These are phyloP conservation scores for Drosophila ironensis DNA, from an alignment of 1,140 invertebrate genomes.

Conservation along the genomic window DNA sequence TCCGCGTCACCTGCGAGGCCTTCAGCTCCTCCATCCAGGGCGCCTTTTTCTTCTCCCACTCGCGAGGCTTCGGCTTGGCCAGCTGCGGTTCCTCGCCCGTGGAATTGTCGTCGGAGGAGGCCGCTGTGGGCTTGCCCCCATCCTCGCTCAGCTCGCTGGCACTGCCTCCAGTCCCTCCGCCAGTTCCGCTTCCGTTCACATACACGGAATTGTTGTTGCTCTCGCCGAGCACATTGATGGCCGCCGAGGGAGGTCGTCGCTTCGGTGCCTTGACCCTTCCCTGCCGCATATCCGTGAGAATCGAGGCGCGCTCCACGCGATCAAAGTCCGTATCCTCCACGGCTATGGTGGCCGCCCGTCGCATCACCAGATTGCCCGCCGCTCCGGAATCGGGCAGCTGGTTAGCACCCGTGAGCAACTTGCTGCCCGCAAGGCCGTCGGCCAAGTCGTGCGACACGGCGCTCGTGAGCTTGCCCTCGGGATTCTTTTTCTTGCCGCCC, in stretches of 20 bases:
- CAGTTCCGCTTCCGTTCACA: slow-evolving; percentile 74
- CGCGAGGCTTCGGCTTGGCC: slow-evolving; percentile 83
- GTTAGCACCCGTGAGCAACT: slow-evolving; percentile 37
- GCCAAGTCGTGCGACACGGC: slow-evolving; percentile 73
- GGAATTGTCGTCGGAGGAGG: slow-evolving; percentile 69
- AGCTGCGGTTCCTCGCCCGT: slow-evolving; percentile 82
- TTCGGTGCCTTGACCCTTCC: slow-evolving; percentile 84
- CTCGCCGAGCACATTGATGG: slow-evolving; percentile 74
- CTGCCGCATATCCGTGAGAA: slow-evolving; percentile 85
- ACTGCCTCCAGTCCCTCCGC: slow-evolving; percentile 40
- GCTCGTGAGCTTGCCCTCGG: slow-evolving; percentile 75
- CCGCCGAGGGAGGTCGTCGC: slow-evolving; percentile 84
- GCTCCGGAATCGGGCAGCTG: slow-evolving; percentile 46
- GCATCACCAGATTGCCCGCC: slow-evolving; percentile 60
- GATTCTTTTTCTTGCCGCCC: slow-evolving; percentile 84
- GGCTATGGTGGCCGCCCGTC: slow-evolving; percentile 67
- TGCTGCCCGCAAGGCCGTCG: slow-evolving; percentile 70
- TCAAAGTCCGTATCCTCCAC: slow-evolving; percentile 84
- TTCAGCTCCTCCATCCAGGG: slow-evolving; percentile 88
- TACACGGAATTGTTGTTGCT: slow-evolving; percentile 79
- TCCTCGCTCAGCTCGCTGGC: slow-evolving; percentile 64
- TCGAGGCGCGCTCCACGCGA: slow-evolving; percentile 84
- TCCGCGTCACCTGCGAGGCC: slow-evolving; percentile 85
- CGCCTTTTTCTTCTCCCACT: slow-evolving; percentile 85
- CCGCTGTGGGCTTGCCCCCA: slow-evolving; percentile 37